Conservation (phyloP, 1,140 invertebrate genomes). For the Metaphire vulgaris region DNA sequence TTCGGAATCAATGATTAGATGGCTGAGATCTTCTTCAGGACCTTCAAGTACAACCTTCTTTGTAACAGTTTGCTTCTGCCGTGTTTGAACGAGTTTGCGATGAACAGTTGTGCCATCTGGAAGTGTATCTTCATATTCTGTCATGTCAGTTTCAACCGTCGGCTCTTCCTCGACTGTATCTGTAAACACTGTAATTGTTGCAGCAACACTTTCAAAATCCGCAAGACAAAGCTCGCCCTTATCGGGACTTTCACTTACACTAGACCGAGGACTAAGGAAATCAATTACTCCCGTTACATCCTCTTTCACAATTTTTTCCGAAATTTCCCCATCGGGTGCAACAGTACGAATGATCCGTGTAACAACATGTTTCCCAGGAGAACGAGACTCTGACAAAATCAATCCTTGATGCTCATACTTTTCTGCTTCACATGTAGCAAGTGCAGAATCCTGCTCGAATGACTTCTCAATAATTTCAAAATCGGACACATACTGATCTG, state of each 20-base stretch:
- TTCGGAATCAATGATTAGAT: neutral
- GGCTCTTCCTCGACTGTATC: constrained; percentile 19
- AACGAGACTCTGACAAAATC: too few species aligned
- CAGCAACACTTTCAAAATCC: neutral
- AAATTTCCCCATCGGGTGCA: constrained; percentile 30
- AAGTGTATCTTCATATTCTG: constrained; percentile 28
- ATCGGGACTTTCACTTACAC: neutral
- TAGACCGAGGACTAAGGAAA: constrained; percentile 8
- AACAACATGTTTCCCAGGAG: neutral
- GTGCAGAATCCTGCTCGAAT: neutral
- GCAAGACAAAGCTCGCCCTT: constrained; percentile 1
- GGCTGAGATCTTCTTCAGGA: constrained; percentile 5
- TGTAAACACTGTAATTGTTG: constrained; percentile 5
- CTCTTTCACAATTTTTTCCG: constrained; percentile 25
- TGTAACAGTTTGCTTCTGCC: constrained; percentile 13
- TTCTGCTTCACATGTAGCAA: neutral
- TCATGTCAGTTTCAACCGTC: constrained; percentile 2
- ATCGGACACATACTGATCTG: neutral
- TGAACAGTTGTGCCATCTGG: constrained; percentile 31
- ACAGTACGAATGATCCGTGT: constrained; percentile 23
- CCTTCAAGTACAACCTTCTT: constrained; percentile 18
- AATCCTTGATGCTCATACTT: neutral
- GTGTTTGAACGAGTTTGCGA: constrained; percentile 28
- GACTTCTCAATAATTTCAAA: neutral
- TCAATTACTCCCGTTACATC: constrained; percentile 13